Evolutionary conservation across 2,113 vertebrate species (phyloP).

Genomic region (Butorides virescens): DNA sequence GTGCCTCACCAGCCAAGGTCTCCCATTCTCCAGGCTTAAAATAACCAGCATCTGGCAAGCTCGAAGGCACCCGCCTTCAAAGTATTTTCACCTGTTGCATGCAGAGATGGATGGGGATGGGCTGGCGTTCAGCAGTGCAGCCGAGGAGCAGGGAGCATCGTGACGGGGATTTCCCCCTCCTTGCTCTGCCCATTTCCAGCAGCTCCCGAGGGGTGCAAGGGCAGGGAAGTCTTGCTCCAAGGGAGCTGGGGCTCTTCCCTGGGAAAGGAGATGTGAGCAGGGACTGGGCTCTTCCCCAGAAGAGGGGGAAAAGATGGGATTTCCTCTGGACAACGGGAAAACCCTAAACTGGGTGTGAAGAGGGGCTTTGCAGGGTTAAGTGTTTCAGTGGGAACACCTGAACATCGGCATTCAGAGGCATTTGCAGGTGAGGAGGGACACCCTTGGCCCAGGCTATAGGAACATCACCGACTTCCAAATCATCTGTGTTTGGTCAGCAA

Average conservation of each 20-base stretch:
- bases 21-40: constrained; percentile 17
- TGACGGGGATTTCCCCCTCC: background rate
- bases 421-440: background rate
- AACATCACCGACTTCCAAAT: background rate
- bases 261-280: background rate
- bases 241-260: background rate
- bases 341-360: background rate
- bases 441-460: background rate
- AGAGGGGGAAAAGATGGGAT: background rate
- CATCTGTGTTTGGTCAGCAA: background rate
- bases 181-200: background rate
- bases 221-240: background rate
- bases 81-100: background rate
- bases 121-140: background rate
- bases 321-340: background rate
- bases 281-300: background rate
- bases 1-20: background rate
- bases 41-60: constrained; percentile 48
- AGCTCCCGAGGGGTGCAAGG: background rate
- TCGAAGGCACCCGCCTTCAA: background rate
- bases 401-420: fast-evolving
- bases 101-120: constrained; percentile 43
- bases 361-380: background rate
- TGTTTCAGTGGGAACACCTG: background rate
- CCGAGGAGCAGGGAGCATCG: background rate